Percentiles rank a stretch among this genome's conserved stretches.
phyloP scores from a whole-genome alignment of 2,113 vertebrate species.

The Melanotaenia duboulayi region DNA sequence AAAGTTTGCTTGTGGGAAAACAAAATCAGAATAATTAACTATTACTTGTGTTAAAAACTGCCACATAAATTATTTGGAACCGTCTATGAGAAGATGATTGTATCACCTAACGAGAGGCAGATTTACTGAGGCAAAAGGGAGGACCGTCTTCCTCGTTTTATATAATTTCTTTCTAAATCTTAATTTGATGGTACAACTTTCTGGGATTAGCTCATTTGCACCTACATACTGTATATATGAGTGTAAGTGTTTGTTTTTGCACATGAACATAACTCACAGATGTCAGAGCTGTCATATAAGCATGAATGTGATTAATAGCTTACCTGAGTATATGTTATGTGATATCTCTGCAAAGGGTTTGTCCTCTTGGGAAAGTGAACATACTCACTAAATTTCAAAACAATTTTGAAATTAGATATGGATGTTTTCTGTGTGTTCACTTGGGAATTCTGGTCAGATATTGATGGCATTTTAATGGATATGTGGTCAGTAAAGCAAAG shows the following conservation, averaged over 20 bases:
- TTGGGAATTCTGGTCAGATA: background rate
- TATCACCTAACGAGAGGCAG: background rate
- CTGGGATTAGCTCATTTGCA: background rate
- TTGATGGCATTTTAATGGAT: too few species aligned
- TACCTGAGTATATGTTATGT: conserved; percentile 9
- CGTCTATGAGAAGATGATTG: background rate
- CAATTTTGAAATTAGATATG: background rate
- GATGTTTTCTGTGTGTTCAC: background rate
- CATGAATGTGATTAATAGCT: conserved; percentile 7
- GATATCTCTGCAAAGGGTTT: conserved; percentile 2
- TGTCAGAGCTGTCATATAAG: background rate
- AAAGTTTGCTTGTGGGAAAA: conserved; percentile 17
- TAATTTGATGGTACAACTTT: background rate
- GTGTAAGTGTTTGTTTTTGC: conserved; percentile 12
- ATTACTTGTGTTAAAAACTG: background rate
- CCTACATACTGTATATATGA: background rate
- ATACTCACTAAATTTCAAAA: background rate
- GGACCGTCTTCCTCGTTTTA: background rate
- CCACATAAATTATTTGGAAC: background rate
- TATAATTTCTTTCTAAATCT: background rate
- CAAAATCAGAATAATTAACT: conserved; percentile 2
- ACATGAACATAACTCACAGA: background rate
- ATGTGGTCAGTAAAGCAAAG: too few species aligned
- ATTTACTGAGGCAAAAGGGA: background rate
- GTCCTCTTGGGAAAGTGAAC: conserved; percentile 4